A percentile compares a stretch with the other conserved stretches of the same genome.
Conservation (phyloP, 2,113 vertebrate genomes). For the Aptenodytes patagonicus region DNA sequence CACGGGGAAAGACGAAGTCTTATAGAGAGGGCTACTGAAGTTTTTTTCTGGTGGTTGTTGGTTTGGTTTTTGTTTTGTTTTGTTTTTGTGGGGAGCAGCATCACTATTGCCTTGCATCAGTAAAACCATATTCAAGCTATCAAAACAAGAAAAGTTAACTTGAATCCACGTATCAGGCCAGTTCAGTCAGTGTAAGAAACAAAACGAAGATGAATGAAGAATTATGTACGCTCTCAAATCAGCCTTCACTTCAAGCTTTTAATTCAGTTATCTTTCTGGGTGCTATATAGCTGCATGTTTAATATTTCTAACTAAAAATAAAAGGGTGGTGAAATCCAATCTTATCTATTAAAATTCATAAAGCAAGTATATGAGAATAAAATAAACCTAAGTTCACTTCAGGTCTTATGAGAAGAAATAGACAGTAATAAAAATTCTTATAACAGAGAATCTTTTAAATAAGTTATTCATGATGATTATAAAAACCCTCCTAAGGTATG, state of each 20-base stretch:
- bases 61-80: neutral
- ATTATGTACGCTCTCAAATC: neutral
- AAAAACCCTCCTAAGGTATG: neutral
- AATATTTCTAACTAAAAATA: neutral
- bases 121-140: neutral
- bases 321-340: neutral
- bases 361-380: neutral
- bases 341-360: neutral
- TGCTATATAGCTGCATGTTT: neutral
- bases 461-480: neutral
- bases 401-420: neutral
- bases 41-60: neutral
- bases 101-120: neutral
- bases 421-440: conserved; percentile 1
- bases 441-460: neutral
- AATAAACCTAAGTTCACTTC: neutral
- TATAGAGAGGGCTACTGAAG: neutral
- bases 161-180: neutral
- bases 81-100: neutral
- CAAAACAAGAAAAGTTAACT: neutral
- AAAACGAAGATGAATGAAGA: neutral
- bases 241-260: neutral
- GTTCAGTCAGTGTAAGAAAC: neutral
- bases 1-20: neutral
- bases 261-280: neutral